Percentiles rank a stretch among this genome's conserved stretches.
These are phyloP conservation scores for Mormyrus lacerda DNA, from an alignment of 2,113 vertebrate genomes.

Conservation along the genomic window DNA sequence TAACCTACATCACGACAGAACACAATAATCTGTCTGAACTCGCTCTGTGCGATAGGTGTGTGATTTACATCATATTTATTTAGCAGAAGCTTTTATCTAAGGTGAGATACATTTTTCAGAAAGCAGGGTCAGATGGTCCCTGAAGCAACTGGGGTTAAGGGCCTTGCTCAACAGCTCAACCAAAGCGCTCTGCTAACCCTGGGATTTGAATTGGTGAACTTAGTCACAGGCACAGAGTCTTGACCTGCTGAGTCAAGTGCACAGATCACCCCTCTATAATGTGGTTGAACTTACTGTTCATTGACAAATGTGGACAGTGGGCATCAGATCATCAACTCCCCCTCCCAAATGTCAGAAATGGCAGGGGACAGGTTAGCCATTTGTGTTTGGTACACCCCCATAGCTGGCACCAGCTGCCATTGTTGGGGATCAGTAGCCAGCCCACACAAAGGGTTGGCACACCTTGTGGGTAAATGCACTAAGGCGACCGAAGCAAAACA, in stretches of 20 bases:
- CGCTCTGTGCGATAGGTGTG: background rate
- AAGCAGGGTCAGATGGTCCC: background rate
- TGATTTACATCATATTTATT: background rate
- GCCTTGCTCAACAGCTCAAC: background rate
- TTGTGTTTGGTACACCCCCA: conserved; percentile 21
- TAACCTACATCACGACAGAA: no score
- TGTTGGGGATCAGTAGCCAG: background rate
- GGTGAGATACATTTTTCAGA: background rate
- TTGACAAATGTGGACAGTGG: background rate
- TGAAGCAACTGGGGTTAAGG: background rate
- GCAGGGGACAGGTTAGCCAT: background rate
- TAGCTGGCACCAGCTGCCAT: conserved; percentile 48
- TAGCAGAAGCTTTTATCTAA: background rate
- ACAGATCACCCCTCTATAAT: background rate
- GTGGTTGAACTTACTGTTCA: background rate
- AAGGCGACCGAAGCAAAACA: background rate
- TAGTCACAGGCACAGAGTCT: background rate
- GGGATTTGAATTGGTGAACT: background rate
- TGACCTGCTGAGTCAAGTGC: background rate
- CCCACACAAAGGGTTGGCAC: conserved; percentile 21
- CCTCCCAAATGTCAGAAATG: background rate
- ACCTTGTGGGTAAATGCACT: background rate
- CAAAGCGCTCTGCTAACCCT: background rate
- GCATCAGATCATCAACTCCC: background rate
- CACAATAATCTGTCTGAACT: background rate